phyloP scores from a whole-genome alignment of 30 jellyfish, hydroid and myxozoan genomes.

The Chironex yamaguchii region DNA sequence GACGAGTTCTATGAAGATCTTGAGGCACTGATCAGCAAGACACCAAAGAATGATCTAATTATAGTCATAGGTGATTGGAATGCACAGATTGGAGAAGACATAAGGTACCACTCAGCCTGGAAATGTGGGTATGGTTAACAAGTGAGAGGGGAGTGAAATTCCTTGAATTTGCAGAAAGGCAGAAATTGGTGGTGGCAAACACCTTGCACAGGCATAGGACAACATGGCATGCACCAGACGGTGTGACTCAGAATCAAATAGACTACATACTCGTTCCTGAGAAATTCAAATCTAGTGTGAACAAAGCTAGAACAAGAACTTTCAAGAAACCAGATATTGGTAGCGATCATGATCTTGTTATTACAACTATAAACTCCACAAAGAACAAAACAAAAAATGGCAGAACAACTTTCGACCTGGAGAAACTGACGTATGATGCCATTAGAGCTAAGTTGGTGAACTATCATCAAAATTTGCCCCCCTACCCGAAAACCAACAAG shows the following conservation, averaged over 20 bases:
- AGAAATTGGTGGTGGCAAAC: constrained; percentile 6
- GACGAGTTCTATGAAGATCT: constrained; percentile 62
- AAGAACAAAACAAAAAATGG: constrained; percentile 8
- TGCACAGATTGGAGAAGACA: constrained; percentile 9
- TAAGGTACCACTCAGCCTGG: not conserved
- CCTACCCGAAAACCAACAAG: too few species aligned
- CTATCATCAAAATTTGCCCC: constrained; percentile 18
- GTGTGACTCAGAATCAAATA: constrained; percentile 25
- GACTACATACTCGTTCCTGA: constrained; percentile 47
- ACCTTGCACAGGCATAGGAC: constrained; percentile 18
- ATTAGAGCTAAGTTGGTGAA: not conserved
- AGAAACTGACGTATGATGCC: constrained; percentile 4
- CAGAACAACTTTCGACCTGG: constrained; percentile 42
- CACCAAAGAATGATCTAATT: constrained; percentile 39
- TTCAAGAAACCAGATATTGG: constrained; percentile 50
- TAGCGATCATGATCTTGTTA: constrained; percentile 51
- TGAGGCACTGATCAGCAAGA: constrained; percentile 20
- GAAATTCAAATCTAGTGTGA: constrained; percentile 35
- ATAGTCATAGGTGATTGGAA: constrained; percentile 26
- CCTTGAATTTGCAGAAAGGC: constrained; percentile 7
- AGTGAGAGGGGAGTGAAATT: constrained; percentile 13
- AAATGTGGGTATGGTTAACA: constrained; percentile 7
- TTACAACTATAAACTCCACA: constrained; percentile 18
- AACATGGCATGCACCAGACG: constrained; percentile 58
- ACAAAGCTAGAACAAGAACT: constrained; percentile 33